These are phyloP conservation scores for Callaeas wilsoni DNA, from an alignment of 2,113 vertebrate species.

Conservation along the genomic window DNA sequence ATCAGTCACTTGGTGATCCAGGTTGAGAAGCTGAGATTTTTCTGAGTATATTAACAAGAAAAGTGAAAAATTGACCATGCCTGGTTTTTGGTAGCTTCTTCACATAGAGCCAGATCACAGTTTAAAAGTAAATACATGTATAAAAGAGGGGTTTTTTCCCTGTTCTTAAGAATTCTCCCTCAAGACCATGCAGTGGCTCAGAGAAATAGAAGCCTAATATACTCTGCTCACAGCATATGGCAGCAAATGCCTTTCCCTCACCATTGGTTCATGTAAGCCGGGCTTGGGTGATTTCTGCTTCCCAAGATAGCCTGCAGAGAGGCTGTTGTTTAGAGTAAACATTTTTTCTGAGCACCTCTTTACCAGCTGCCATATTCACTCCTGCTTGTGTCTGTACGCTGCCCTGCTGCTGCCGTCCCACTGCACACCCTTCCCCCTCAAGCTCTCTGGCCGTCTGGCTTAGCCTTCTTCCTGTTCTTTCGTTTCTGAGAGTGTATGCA, in stretches of 20 bases:
- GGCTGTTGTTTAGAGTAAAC: not conserved
- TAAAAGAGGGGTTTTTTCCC: not conserved
- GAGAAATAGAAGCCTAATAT: not conserved
- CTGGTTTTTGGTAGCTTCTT: not conserved
- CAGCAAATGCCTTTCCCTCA: not conserved
- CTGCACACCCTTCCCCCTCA: not conserved
- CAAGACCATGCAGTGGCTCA: not conserved
- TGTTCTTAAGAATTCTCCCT: not conserved
- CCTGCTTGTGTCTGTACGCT: not conserved
- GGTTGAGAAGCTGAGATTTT: not conserved
- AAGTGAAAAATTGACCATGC: not conserved
- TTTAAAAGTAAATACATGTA: not conserved
- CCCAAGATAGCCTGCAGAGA: not conserved
- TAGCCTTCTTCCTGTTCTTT: not conserved
- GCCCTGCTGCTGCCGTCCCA: not conserved
- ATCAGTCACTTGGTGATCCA: not conserved
- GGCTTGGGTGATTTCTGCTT: not conserved
- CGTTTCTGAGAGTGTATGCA: not conserved
- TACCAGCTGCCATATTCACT: not conserved
- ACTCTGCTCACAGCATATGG: not conserved
- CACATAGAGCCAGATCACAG: fast-evolving
- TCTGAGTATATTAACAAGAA: not conserved
- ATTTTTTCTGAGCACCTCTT: not conserved
- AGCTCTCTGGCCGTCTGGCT: not conserved
- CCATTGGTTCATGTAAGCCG: fast-evolving